A percentile compares a stretch with the other conserved stretches of the same genome.
Conservation (phyloP, 2,888 invertebrate genomes). For the Drosophila neotestacea region DNA sequence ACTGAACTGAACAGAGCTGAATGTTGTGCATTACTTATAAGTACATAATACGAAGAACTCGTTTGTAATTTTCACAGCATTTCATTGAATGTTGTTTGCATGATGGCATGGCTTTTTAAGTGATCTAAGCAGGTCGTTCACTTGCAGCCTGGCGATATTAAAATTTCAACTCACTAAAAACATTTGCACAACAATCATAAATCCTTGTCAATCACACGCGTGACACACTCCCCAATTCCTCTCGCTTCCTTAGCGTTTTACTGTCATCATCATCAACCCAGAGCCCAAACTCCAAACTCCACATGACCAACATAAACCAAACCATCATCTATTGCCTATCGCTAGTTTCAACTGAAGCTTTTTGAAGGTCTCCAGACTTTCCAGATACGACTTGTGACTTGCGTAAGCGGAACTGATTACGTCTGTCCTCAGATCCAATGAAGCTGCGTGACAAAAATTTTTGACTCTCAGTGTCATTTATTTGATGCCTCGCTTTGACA, state of each 20-base stretch:
- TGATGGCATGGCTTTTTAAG: conserved; percentile 31
- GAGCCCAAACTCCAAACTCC: conserved; percentile 6
- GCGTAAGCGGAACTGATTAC: conserved; percentile 78
- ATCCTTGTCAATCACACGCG: conserved; percentile 83
- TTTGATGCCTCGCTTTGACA: conserved; percentile 69
- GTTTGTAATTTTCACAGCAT: conserved; percentile 74
- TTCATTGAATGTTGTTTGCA: conserved; percentile 43
- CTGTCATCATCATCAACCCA: conserved; percentile 69
- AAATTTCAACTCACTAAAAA: conserved; percentile 69
- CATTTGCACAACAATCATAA: conserved; percentile 77
- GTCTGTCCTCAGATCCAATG: conserved; percentile 45
- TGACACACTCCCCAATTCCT: conserved; percentile 52
- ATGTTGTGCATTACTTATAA: conserved; percentile 15
- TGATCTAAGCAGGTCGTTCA: conserved; percentile 68
- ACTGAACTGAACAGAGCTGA: conserved; percentile 42
- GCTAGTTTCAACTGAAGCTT: conserved; percentile 61
- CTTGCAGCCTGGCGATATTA: conserved; percentile 51
- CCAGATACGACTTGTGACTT: conserved; percentile 56
- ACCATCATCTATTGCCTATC: conserved; percentile 42
- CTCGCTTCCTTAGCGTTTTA: conserved; percentile 14
- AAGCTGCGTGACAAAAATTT: conserved; percentile 77
- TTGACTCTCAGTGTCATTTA: conserved; percentile 67
- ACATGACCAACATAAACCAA: conserved; percentile 42
- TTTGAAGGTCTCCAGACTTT: conserved; percentile 18
- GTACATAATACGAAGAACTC: conserved; percentile 41